Evolutionary conservation across 2,797 vertebrate species (phyloP).

Genomic region (Danio tinwini): DNA sequence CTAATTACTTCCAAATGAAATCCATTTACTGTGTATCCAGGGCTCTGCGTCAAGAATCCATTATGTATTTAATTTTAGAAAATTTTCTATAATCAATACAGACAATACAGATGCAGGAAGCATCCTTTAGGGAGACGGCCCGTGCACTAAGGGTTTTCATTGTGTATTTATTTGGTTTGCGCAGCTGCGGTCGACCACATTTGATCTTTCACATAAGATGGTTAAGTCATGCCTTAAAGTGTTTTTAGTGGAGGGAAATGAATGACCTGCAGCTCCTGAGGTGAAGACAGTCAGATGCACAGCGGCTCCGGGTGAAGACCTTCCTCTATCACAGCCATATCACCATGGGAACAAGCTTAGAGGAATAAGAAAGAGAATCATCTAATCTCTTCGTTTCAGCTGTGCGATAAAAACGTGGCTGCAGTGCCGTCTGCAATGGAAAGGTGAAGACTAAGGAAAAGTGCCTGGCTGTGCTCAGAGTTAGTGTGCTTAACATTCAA

Average conservation of each 20-base stretch:
- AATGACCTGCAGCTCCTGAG: constrained; percentile 64
- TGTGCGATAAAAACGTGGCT: constrained; percentile 67
- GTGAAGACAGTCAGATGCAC: constrained; percentile 63
- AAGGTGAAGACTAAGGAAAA: constrained; percentile 38
- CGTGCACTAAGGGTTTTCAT: constrained; percentile 14
- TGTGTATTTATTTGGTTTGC: constrained; percentile 34
- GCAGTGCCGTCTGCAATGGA: constrained; percentile 26
- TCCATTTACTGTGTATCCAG: constrained; percentile 50
- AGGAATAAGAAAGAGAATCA: constrained; percentile 78
- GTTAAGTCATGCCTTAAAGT: constrained; percentile 41
- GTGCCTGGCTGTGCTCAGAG: constrained; percentile 34
- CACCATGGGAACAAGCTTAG: constrained; percentile 81
- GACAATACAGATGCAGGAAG: constrained; percentile 53
- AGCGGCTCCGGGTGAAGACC: constrained; percentile 61
- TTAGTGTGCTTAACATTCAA: constrained; percentile 46
- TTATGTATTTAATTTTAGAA: constrained; percentile 78
- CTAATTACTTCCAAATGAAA: constrained; percentile 67
- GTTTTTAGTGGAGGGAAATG: constrained; percentile 53
- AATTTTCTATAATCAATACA: constrained; percentile 64
- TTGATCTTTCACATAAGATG: constrained; percentile 45
- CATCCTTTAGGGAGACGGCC: constrained; percentile 16
- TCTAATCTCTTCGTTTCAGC: constrained; percentile 79
- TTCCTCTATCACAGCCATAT: constrained; percentile 67
- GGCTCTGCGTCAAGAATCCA: constrained; percentile 61
- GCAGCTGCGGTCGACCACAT: constrained; percentile 25